Evolutionary conservation across 2,113 vertebrate genomes (phyloP), one percentile per base, ranked within the genome.

Genomic region (Oryzias melastigma): DNA sequence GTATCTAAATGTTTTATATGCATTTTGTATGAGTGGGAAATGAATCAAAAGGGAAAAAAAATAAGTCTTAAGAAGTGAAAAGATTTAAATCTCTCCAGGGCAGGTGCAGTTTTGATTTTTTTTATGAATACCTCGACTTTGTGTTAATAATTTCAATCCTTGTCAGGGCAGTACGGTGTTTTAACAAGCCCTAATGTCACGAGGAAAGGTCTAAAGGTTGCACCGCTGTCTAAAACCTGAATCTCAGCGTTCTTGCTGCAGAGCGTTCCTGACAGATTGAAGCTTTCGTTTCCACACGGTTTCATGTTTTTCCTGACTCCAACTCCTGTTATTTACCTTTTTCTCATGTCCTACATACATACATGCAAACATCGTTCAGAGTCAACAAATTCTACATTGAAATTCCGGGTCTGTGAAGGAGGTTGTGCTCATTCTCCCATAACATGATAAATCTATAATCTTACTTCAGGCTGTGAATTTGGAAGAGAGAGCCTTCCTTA

Each of bases 361-460:
- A 12, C 65, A 27, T 61, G 16, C 46, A 52, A 72, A 82, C 69
- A 64, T 76, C 71, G 44, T 18, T 27, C 48, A 42, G 55, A 52
- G 73, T 83, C 80, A 82, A 84, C 75, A 81, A 71, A 80, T 77
- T 62, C 29, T 64, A 75, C 76, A 78, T 87, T 87, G 80, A 70
- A 73, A 87, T 87, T 75, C 84, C 61, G 62, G 58, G 63, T 64
- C 61, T 62, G 82, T 68, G 70, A 77, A 77, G 47, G 70, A 79
- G 85, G 59, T 73, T 67, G 70, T 65, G 60, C 75, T 80, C 79
- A 60, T 79, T 84, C 77, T 77, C 73, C 77, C 83, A 82, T 86
- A 88, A 88, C 85, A 84, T 77, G 75, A 87, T 90, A 80, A 87
- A 88, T 90, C 82, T 87, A 81, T 90, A 88, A 90, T 87, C 82